phyloP scores from a whole-genome alignment of 2,113 vertebrate species.

The Hippocampus barbouri region DNA sequence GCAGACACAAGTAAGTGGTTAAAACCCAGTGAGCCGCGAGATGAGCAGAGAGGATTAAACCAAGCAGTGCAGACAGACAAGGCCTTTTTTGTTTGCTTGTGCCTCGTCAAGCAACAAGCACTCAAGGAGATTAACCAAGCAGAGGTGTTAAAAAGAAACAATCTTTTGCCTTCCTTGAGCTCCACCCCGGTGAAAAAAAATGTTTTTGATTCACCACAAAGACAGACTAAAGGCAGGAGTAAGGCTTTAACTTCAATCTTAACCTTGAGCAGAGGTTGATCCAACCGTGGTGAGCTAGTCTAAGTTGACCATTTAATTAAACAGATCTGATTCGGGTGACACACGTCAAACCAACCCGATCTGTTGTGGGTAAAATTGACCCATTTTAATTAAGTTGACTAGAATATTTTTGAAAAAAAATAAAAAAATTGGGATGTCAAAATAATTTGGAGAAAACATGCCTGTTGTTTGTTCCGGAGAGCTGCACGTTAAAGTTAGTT shows the following conservation, averaged over 20 bases:
- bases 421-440: background rate
- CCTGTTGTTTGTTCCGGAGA: too few species aligned
- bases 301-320: constrained; percentile 39
- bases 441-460: too few species aligned
- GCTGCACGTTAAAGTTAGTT: too few species aligned
- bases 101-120: constrained; percentile 1
- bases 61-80: constrained; percentile 15
- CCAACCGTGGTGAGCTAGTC: background rate
- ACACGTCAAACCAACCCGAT: background rate
- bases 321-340: constrained; percentile 3
- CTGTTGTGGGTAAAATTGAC: background rate
- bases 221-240: background rate
- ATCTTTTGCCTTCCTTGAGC: background rate
- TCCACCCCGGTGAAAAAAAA: background rate
- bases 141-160: constrained; percentile 1
- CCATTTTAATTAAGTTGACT: background rate
- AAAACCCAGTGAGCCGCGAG: constrained; percentile 19
- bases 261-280: background rate
- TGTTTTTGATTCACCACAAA: background rate
- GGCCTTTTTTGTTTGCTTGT: constrained; percentile 27
- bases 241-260: background rate
- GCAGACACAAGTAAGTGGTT: constrained; percentile 25
- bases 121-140: background rate
- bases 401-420: background rate
- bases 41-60: constrained; percentile 36